phyloP scores from a whole-genome alignment of 2,888 invertebrate genomes.

The Gandaritis pyraliata region DNA sequence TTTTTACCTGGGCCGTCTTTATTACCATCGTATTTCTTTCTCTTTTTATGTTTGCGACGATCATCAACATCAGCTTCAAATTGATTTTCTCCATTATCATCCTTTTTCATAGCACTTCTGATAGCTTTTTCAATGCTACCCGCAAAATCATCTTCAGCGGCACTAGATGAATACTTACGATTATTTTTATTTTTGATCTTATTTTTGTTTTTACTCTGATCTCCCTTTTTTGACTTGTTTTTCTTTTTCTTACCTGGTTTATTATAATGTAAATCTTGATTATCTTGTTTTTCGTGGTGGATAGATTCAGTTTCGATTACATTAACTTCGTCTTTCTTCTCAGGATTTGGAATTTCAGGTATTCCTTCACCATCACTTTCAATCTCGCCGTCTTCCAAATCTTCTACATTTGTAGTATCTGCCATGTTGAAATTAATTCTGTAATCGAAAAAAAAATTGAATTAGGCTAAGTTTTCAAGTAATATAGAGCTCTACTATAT shows the following conservation, averaged over 20 bases:
- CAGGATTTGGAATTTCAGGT: constrained; percentile 55
- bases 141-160: constrained; percentile 89
- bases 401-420: constrained; percentile 76
- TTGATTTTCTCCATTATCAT: constrained; percentile 76
- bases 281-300: constrained; percentile 58
- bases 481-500: too few species aligned
- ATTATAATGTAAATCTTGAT: constrained; percentile 64
- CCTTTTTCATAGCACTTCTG: constrained; percentile 89
- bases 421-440: constrained; percentile 70
- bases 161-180: constrained; percentile 66
- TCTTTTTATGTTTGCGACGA: constrained; percentile 81
- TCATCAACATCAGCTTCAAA: constrained; percentile 79
- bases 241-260: constrained; percentile 83
- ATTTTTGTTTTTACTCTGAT: constrained; percentile 71
- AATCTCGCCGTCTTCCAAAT: constrained; percentile 95
- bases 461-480: too few species aligned
- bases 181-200: constrained; percentile 82
- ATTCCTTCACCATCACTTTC: constrained; percentile 85
- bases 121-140: constrained; percentile 91
- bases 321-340: constrained; percentile 51
- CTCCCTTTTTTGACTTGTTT: constrained; percentile 67
- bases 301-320: constrained; percentile 48
- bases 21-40: constrained; percentile 82
- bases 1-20: constrained; percentile 85
- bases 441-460: constrained; percentile 53